A percentile compares a stretch with the other conserved stretches of the same genome.
Conservation (phyloP, 2,113 vertebrate genomes). For the Siniperca chuatsi region DNA sequence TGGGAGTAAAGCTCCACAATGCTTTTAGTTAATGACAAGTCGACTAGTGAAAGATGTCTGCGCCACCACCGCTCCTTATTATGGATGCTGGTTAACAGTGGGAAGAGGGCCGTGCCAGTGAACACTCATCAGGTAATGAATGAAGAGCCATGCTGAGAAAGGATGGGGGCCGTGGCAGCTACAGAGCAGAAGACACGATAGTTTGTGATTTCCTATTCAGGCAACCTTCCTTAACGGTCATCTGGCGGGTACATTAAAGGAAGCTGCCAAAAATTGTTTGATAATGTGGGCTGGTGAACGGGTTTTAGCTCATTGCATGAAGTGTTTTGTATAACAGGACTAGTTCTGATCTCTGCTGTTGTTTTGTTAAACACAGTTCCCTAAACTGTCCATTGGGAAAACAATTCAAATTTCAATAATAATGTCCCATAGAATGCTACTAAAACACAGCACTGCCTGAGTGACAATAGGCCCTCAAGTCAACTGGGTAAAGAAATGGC, state of each 20-base stretch:
- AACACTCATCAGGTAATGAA: conserved; percentile 75
- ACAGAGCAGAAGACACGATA: background rate
- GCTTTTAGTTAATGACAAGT: conserved; percentile 85
- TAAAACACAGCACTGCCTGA: background rate
- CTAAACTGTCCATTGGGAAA: background rate
- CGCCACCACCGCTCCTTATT: conserved; percentile 57
- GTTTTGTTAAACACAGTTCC: background rate
- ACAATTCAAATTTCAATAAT: background rate
- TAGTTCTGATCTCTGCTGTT: background rate
- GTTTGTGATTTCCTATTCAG: background rate
- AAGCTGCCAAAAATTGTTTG: conserved; percentile 11
- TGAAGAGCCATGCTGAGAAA: conserved; percentile 32
- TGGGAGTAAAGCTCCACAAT: conserved; percentile 78
- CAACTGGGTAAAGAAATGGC: conserved; percentile 29
- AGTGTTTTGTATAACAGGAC: background rate
- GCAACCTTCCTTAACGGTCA: background rate
- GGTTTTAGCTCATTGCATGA: background rate
- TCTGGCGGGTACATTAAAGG: background rate
- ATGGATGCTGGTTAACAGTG: conserved; percentile 73
- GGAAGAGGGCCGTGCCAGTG: conserved; percentile 26
- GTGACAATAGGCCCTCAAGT: conserved; percentile 21
- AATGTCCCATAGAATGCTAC: background rate
- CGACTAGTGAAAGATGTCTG: conserved; percentile 80
- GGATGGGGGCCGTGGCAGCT: conserved; percentile 34
- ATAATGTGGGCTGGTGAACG: background rate